Evolutionary conservation across 2,888 invertebrate species (phyloP), one percentile per base, ranked within the genome.

Genomic region (Escarpia spicata): DNA sequence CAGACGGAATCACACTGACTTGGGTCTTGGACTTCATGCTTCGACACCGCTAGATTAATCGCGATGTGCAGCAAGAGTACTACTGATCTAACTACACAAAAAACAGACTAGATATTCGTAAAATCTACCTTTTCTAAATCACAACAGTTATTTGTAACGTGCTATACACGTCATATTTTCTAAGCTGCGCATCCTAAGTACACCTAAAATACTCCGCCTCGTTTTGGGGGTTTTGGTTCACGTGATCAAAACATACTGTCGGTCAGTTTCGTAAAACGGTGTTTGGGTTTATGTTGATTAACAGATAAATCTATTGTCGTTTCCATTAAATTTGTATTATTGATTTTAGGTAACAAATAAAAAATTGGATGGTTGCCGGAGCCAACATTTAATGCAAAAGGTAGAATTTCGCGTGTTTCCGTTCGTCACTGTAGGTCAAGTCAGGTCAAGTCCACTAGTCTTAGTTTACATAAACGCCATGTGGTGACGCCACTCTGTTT

Each of bases 101-200:
- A 19, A 75, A 75, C 75, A 26, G 75, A 75, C 75, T 19, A 75
- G 19, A 75, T 75, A 26, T 75, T 75, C 26, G 26, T 75, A n/a
- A 75, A 75, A n/a, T 26, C 75, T 75, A 75, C 19, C 75, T 75
- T 75, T 75, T 75, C 75, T 75, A 75, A 75, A 75, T 75, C 75
- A 75, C 75, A 75, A 75, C 75, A 75, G 75, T 75, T 75, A 75
- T 75, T 75, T 75, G 75, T 75, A 75, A 75, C 75, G 75, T 75
- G 75, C n/a, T 75, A 75, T 75, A 75, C 75, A 75, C 75, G 75
- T 75, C 75, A 75, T 75, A 75, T 75, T 75, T 75, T 75, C 75
- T 75, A 75, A 52, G 75, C 75, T 75, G 75, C 75, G 26, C 75
- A 75, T 75, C 75, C 75, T 75, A 75, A 75, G 75, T n/a, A 75